phyloP scores from a whole-genome alignment of 1,140 invertebrate species.

The Chelonus insularis region DNA sequence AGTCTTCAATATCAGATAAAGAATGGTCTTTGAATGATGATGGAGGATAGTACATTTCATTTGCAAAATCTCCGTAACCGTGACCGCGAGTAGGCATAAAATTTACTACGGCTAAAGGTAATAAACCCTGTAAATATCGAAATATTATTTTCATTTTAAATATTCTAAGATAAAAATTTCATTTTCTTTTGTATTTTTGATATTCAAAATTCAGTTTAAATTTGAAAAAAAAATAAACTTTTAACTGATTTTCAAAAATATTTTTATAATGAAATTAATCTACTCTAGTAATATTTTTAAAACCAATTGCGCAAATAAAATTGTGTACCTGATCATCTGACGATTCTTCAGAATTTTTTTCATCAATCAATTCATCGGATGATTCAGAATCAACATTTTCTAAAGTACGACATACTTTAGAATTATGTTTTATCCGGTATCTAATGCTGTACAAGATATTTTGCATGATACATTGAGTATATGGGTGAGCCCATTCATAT shows the following conservation, averaged over 20 bases:
- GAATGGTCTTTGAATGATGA: not conserved
- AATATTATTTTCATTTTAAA: no score
- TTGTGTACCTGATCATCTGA: not conserved
- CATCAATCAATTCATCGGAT: not conserved
- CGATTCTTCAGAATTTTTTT: not conserved
- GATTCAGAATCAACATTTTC: slow-evolving; percentile 12
- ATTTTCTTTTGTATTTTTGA: not conserved
- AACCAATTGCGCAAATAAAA: not conserved
- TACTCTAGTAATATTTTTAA: no score
- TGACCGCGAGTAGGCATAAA: slow-evolving; percentile 73
- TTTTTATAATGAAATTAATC: no score
- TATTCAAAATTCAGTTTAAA: not conserved
- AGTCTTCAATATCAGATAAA: not conserved
- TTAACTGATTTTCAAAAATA: no score
- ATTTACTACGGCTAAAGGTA: slow-evolving; percentile 74
- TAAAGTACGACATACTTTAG: slow-evolving; percentile 34
- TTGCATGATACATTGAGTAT: slow-evolving; percentile 82
- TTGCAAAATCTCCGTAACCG: slow-evolving; percentile 70
- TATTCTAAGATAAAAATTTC: not conserved
- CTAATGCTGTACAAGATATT: slow-evolving; percentile 70
- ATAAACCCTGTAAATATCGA: slow-evolving; percentile 58
- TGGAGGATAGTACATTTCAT: slow-evolving; percentile 79
- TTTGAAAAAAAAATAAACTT: no score
- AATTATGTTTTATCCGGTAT: slow-evolving; percentile 53
- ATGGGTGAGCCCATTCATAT: slow-evolving; percentile 79